Evolutionary conservation across 1,140 invertebrate genomes (phyloP).

Genomic region (Triops cancriformis): DNA sequence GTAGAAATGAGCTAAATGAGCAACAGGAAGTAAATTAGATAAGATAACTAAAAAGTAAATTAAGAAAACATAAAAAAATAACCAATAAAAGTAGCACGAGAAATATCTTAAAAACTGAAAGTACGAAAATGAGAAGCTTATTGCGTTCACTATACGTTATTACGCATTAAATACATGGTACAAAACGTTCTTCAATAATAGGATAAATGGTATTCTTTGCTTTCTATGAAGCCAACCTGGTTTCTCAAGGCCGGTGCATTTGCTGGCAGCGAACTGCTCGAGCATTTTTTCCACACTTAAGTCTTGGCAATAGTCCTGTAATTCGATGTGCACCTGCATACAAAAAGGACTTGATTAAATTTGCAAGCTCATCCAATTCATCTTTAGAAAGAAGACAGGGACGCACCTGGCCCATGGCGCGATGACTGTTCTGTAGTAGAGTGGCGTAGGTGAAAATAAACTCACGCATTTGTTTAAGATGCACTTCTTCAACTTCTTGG

Average conservation of each 20-base stretch:
- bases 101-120: too few species aligned
- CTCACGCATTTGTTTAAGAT: constrained; percentile 90
- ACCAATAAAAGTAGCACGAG: too few species aligned
- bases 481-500: constrained; percentile 85
- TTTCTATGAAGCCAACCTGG: constrained; percentile 53
- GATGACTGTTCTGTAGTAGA: constrained; percentile 78
- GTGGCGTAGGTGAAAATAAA: constrained; percentile 83
- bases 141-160: too few species aligned
- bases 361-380: neutral
- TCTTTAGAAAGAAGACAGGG: neutral
- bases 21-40: too few species aligned
- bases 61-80: too few species aligned
- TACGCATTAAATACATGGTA: too few species aligned
- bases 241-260: constrained; percentile 82
- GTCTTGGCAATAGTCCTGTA: constrained; percentile 78
- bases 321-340: constrained; percentile 72
- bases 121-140: too few species aligned
- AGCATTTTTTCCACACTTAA: constrained; percentile 84
- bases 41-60: too few species aligned
- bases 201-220: neutral
- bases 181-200: neutral
- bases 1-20: too few species aligned
- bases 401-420: constrained; percentile 65
- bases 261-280: constrained; percentile 79
- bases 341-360: constrained; percentile 24